Evolutionary conservation across 1,140 invertebrate species (phyloP), one percentile per base, ranked within the genome.

Genomic region (Vanessa atalanta): DNA sequence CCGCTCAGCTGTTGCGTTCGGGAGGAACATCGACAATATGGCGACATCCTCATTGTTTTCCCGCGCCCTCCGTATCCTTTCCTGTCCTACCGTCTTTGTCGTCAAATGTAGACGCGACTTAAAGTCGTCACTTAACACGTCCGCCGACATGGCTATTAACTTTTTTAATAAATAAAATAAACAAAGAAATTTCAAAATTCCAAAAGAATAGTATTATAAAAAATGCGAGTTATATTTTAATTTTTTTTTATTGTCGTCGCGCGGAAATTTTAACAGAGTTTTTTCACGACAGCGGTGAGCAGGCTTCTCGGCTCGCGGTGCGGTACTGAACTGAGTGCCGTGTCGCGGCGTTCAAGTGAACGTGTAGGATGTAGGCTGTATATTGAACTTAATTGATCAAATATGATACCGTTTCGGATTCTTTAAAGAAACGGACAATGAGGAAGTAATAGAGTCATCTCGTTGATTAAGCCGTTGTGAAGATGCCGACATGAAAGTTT

Each of bases 21-120:
- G 96, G 61, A 96, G 88, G 76, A 97, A 96, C 95, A 97, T 97
- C 70, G 96, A 96, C 74, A 97, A 93, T 82, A 97, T 95, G 55
- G 97, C 97, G 53, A 97, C 94, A 93, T 97, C 97, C 89, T 97
- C 97, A 87, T 97, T 96, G 82, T 95, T 95, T 77, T 97, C 96
- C 86, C 95, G 94, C 15, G 96, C 96, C 84, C 94, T 94, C 79
- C 94, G 93, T 79, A 97, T 96, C 83, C 96, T 93, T 13, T 97
- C 96, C 75, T 96, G 95, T 12, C 96, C 96, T 55, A 96, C 95
- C 20, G 95, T 97, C 90, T 96, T 96, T 48, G 95, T 96, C 70
- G 95, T 95, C 83, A 97, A 93, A 86, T 96, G 94, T 75, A 97
- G 89, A 71, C 95, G 94, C 43, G 94, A 95, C 81, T 96, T 96